Conservation (phyloP, 2,797 vertebrate species). For the Labroides dimidiatus region DNA sequence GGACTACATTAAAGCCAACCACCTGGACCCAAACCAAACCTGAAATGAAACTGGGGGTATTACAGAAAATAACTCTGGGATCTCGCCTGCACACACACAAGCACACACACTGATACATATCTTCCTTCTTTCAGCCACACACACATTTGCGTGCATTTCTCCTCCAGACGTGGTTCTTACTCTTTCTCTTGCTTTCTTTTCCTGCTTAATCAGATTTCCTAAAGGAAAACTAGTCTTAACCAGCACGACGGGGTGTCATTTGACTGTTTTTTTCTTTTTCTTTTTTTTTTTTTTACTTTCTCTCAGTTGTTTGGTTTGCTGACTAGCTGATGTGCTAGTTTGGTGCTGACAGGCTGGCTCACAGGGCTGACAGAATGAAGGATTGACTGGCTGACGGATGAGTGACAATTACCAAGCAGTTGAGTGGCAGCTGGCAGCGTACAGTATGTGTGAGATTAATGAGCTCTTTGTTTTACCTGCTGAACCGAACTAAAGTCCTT, state of each 20-base stretch:
- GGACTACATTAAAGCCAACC: conserved; percentile 86
- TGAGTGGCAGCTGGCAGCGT: conserved; percentile 69
- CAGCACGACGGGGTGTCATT: conserved; percentile 72
- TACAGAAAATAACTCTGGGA: conserved; percentile 83
- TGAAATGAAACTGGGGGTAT: conserved; percentile 87
- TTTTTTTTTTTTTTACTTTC: conserved; percentile 36
- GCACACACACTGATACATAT: conserved; percentile 68
- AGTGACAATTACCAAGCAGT: conserved; percentile 62
- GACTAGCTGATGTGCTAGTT: conserved; percentile 63
- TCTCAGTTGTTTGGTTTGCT: conserved; percentile 65
- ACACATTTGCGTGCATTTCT: conserved; percentile 36
- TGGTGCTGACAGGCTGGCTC: conserved; percentile 70
- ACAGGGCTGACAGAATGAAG: conserved; percentile 67
- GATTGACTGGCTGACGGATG: conserved; percentile 67
- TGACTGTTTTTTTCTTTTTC: conserved; percentile 51
- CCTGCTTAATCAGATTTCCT: conserved; percentile 83
- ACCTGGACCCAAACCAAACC: conserved; percentile 86
- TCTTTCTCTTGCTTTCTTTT: conserved; percentile 69
- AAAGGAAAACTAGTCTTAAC: conserved; percentile 74
- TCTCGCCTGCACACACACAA: conserved; percentile 59
- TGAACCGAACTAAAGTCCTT: conserved; percentile 53
- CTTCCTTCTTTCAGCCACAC: conserved; percentile 46
- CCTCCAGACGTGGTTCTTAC: conserved; percentile 64
- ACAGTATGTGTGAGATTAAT: conserved; percentile 58
- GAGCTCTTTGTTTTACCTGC: conserved; percentile 63